These are phyloP conservation scores for Epizoanthus fatuus DNA, from an alignment of 92 coral and sea anemone species.

Conservation along the genomic window DNA sequence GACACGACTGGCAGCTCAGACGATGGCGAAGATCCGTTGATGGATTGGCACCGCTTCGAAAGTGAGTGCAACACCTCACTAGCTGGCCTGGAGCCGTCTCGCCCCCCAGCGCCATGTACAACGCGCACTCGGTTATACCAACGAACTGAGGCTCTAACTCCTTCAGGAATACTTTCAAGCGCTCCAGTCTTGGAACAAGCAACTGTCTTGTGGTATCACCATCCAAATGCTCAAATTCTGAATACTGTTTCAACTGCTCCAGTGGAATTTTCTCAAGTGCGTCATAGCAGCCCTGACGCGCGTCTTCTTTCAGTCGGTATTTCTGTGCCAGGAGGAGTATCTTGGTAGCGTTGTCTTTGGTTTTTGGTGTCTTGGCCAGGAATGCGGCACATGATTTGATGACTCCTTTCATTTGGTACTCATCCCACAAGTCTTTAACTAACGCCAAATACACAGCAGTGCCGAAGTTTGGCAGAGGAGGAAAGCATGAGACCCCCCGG, in stretches of 20 bases:
- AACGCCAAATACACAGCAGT: too few species aligned
- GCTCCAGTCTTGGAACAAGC: constrained; percentile 8
- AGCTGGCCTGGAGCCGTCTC: neutral
- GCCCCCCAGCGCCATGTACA: neutral
- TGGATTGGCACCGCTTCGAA: neutral
- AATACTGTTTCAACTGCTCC: neutral
- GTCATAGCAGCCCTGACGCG: neutral
- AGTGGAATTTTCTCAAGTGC: neutral
- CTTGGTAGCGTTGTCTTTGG: neutral
- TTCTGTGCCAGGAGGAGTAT: neutral
- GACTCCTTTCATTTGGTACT: constrained; percentile 6
- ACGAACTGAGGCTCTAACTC: constrained; percentile 26
- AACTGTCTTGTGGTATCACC: constrained; percentile 5
- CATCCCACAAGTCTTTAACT: too few species aligned
- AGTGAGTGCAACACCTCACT: neutral
- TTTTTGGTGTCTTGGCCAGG: neutral
- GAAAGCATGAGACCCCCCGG: too few species aligned
- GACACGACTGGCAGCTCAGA: constrained; percentile 7
- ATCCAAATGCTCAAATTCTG: constrained; percentile 13
- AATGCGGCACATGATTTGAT: neutral
- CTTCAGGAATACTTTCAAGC: neutral
- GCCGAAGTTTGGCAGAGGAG: too few species aligned
- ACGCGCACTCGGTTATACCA: constrained; percentile 23
- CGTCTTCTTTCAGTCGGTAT: neutral
- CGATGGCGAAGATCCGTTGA: neutral